Evolutionary conservation across 2,888 invertebrate species (phyloP), one percentile per base, ranked within the genome.

Genomic region (Megalurothrips usitatus): DNA sequence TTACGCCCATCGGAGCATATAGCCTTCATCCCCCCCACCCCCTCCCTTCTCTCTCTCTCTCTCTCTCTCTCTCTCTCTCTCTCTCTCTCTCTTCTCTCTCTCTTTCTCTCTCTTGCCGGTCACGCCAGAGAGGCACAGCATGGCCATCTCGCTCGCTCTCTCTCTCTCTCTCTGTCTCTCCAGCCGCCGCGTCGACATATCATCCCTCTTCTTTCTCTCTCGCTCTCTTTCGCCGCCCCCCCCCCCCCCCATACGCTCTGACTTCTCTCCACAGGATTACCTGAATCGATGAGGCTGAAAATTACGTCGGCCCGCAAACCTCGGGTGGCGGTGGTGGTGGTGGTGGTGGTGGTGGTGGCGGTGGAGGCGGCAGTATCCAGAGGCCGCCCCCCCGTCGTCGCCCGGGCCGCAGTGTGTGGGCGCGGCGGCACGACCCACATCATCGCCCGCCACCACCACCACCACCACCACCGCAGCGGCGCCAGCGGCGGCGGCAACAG

Each of bases 261-360:
- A 75, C 68, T 75, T 75, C 68, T 75, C 34, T 43, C 58, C 58
- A 19, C 68, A 26, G 68, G 68, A 75, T 75, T 75, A 75, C 68
- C 10, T 26, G 68, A 75, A 75, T 75, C 68, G 68, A 75, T 75
- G 68, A 75, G 23, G 68, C 68, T 75, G 68, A 75, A 75, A 75
- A 75, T 75, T 75, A 75, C 68, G 68, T 75, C 23, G 68, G 23
- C 23, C 19, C 68, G 12, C 11, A n/a, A 75, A 23, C 68, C 68
- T 75, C 68, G 68, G n/a, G 34, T 6, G 34, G 34, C 2, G 34
- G 34, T 6, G 34, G 34, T 6, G 6, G 34, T 6, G 34, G 34
- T 6, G 6, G 34, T n/a, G n/a, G 34, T 6, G 34, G 34, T 4
- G 34, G 34, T 6, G 34, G 34, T 6, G 6, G 34, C 34, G 34